Conservation (phyloP, 2,113 vertebrate genomes). For the Macquaria australasica region DNA sequence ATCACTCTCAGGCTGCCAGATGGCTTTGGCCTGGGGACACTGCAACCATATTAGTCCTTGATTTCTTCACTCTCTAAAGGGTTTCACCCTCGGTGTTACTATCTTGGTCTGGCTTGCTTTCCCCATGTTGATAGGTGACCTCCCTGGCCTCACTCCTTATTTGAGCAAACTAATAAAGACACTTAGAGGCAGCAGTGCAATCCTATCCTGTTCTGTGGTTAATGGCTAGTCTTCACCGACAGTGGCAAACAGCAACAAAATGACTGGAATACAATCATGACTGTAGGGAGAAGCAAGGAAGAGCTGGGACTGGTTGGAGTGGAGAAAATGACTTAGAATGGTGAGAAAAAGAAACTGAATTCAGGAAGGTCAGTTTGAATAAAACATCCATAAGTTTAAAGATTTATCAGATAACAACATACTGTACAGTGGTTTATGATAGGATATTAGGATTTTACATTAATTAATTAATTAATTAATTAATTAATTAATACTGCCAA, state of each 20-base stretch:
- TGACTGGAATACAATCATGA: constrained; percentile 36
- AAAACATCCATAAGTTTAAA: background rate
- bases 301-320: constrained; percentile 22
- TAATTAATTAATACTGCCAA: too few species aligned
- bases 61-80: constrained; percentile 68
- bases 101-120: constrained; percentile 55
- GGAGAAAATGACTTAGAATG: constrained; percentile 38
- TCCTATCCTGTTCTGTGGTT: constrained; percentile 30
- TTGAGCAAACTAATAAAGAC: constrained; percentile 64
- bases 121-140: constrained; percentile 57
- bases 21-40: constrained; percentile 75
- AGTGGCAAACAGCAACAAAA: constrained; percentile 38
- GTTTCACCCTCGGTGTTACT: constrained; percentile 60
- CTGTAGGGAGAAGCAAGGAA: constrained; percentile 24
- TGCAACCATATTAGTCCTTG: constrained; percentile 75
- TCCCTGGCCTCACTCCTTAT: constrained; percentile 38
- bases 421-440: background rate
- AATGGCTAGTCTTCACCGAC: constrained; percentile 41
- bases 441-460: background rate
- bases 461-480: too few species aligned
- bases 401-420: background rate
- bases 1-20: constrained; percentile 75
- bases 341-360: constrained; percentile 16
- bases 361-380: background rate
- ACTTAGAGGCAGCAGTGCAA: constrained; percentile 26